phyloP scores from a whole-genome alignment of 1,140 invertebrate genomes.

The Danaus plexippus region DNA sequence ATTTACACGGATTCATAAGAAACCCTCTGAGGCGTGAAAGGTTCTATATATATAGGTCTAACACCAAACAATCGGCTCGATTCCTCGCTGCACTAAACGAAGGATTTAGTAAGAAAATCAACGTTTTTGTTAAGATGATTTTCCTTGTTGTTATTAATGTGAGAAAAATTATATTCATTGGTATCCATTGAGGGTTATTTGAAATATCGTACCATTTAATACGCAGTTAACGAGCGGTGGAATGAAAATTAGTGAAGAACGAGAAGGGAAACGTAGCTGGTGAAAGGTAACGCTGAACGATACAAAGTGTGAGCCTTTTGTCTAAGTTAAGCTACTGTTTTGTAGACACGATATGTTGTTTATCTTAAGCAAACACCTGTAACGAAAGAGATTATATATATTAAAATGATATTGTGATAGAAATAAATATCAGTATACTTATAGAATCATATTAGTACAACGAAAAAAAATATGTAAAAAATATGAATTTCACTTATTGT shows the following conservation, averaged over 20 bases:
- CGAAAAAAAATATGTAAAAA: no score
- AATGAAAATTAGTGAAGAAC: conserved; percentile 17
- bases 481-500: no score
- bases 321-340: conserved; percentile 48
- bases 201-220: not conserved
- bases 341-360: conserved; percentile 1
- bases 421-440: no score
- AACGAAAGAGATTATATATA: no score
- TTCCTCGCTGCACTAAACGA: conserved; percentile 52
- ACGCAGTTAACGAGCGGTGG: conserved; percentile 30
- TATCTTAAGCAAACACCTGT: no score
- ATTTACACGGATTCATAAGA: no score
- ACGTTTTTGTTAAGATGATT: conserved; percentile 51
- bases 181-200: conserved; percentile 31
- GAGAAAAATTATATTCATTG: conserved; percentile 8
- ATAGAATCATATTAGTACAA: no score
- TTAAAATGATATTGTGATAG: no score
- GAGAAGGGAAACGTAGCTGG: conserved; percentile 25
- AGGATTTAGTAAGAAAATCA: conserved; percentile 52
- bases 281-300: conserved; percentile 59
- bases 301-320: conserved; percentile 70
- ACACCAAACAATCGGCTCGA: conserved; percentile 25
- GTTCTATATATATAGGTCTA: no score
- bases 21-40: no score
- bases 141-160: conserved; percentile 27